Base-by-base conservation (phyloP, 2,113 vertebrate genomes). In the Kryptolebias marmoratus region DNA sequence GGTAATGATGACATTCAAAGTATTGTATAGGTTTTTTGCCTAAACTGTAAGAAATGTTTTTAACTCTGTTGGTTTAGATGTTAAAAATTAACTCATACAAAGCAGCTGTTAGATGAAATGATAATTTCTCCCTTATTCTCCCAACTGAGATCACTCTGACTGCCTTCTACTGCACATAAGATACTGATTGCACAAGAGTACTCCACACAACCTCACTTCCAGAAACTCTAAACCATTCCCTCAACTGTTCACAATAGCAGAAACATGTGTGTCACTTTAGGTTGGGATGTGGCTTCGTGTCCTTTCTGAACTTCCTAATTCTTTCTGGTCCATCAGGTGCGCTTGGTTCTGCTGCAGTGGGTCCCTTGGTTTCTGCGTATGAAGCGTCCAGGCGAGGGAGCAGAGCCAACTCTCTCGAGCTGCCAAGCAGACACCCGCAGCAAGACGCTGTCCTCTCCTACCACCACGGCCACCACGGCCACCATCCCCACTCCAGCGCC, bases 291-390 rank as follows among this genome's bases (percentile, higher is more conserved):
- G n/a, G n/a, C 5, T 64, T 5, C 36, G 7, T 66, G 39, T 63
- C 3, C 7, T n/a, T 42, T 7, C 1, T 48, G 4, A 0, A 47
- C 60, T 28, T 47, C 61, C 39, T 66, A 2, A 68, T 55, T 6
- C 27, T 4, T n/a, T n/a, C 57, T 31, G 57, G 16, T 73, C 3
- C 52, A 30, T 64, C 80, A 95, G 94, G 91, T 94, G 50, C 80
- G 94, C 82, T 68, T 95, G 73, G 72, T 95, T 76, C 79, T 95
- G 71, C 91, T 95, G 45, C 93, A 95, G 90, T 95, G 94, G 94
- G 89, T 95, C 32, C 93, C 94, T 52, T 94, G 93, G 93, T 95
- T 95, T 72, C 74, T 95, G 71, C 84, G 94, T 12, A 95, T 95
- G 94, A 95, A 94, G 78, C 90, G 93, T 57, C 93, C 93, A 0